phyloP scores from a whole-genome alignment of 2,888 invertebrate genomes.

The Acronicta psi region DNA sequence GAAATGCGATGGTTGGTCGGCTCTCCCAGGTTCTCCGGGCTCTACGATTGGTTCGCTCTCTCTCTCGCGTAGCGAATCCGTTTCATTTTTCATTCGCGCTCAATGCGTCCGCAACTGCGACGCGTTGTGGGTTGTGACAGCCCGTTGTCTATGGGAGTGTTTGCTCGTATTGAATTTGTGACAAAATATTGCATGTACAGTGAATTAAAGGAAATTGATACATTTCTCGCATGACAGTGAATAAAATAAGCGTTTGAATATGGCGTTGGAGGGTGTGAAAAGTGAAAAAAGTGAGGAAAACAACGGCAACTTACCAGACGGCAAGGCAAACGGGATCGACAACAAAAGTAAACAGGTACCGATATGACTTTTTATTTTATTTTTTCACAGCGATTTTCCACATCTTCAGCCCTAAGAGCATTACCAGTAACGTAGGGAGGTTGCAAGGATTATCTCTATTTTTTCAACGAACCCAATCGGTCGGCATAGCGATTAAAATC shows the following conservation, averaged over 20 bases:
- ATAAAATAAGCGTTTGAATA: conserved; percentile 81
- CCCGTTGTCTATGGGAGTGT: conserved; percentile 83
- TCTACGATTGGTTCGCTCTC: conserved; percentile 62
- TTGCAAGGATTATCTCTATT: conserved; percentile 5
- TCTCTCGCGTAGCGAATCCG: conserved; percentile 59
- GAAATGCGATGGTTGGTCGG: conserved; percentile 47
- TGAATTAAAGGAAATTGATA: conserved; percentile 71
- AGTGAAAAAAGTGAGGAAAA: conserved; percentile 88
- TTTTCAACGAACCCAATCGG: conserved; percentile 33
- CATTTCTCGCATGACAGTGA: conserved; percentile 85
- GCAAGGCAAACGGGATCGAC: conserved; percentile 89
- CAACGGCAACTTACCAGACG: conserved; percentile 85
- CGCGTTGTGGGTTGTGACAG: conserved; percentile 69
- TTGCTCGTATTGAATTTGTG: conserved; percentile 82
- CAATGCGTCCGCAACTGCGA: conserved; percentile 78
- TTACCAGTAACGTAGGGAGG: conserved; percentile 12
- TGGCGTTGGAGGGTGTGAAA: conserved; percentile 88
- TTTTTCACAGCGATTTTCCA: conserved; percentile 60
- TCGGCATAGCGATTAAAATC: conserved; percentile 23
- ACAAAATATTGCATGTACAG: conserved; percentile 74
- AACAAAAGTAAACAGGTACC: conserved; percentile 89
- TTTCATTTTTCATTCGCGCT: conserved; percentile 82
- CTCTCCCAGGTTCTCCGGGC: conserved; percentile 18
- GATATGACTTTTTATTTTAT: conserved; percentile 66
- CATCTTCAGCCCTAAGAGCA: conserved; percentile 37